Percentiles rank a stretch among this genome's conserved stretches.
Evolutionary conservation across 2,113 vertebrate species (phyloP).

Genomic region (Apteryx owenii): DNA sequence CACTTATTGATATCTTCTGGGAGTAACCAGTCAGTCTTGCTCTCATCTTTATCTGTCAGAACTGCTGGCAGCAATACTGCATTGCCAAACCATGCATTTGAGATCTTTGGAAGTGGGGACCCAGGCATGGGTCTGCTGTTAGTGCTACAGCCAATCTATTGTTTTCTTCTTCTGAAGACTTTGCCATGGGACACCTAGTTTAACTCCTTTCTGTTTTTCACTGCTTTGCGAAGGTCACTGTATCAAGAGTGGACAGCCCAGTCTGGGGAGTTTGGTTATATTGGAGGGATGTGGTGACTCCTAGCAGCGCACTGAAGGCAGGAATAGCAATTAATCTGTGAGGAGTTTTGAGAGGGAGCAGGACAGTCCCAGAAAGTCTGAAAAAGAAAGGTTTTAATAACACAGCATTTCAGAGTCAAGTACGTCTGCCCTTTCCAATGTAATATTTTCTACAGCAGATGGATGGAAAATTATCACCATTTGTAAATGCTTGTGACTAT

Average conservation of each 20-base stretch:
- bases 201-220: background rate
- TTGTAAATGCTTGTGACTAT: background rate
- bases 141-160: background rate
- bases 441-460: background rate
- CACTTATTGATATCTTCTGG: background rate
- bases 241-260: background rate
- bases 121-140: background rate
- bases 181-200: background rate
- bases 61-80: background rate
- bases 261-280: background rate
- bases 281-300: background rate
- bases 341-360: background rate
- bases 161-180: background rate
- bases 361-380: background rate
- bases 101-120: background rate
- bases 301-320: background rate
- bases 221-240: background rate
- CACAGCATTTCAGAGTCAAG: background rate
- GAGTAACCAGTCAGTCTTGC: background rate
- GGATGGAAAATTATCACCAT: background rate
- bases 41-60: background rate
- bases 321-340: background rate
- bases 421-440: background rate
- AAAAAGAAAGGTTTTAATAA: background rate
- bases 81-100: background rate